A percentile compares a stretch with the other conserved stretches of the same genome.
These are phyloP conservation scores for Petrocephalus sullivani DNA, from an alignment of 2,797 vertebrate species.

Conservation along the genomic window DNA sequence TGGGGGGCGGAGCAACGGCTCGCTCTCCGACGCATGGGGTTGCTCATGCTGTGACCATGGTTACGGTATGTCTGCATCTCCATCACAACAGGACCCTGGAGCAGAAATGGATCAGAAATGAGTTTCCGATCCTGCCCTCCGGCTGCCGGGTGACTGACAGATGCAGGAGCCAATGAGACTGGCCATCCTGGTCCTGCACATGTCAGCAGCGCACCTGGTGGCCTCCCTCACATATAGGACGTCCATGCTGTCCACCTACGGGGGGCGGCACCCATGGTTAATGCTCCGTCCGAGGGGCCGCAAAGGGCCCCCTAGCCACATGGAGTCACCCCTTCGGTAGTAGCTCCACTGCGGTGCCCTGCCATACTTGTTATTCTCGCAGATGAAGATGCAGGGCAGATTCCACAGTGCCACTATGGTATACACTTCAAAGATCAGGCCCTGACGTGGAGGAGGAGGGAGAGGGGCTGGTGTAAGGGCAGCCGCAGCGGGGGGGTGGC, in stretches of 20 bases:
- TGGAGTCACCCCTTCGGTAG: conserved; percentile 87
- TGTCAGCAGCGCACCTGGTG: conserved; percentile 76
- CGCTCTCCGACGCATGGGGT: conserved; percentile 59
- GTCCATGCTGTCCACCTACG: conserved; percentile 89
- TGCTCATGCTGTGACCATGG: conserved; percentile 97
- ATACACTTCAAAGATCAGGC: conserved; percentile 93
- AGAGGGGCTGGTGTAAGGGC: neutral
- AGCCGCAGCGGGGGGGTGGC: neutral
- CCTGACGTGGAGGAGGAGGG: conserved; percentile 57
- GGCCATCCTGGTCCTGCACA: conserved; percentile 87
- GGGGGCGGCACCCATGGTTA: neutral
- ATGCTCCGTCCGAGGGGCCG: neutral
- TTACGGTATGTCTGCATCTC: conserved; percentile 95
- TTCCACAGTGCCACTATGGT: conserved; percentile 97
- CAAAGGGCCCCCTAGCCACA: conserved; percentile 63
- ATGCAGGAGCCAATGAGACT: conserved; percentile 27
- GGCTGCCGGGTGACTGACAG: neutral
- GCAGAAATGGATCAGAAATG: neutral
- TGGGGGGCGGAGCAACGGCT: neutral
- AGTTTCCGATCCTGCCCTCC: neutral
- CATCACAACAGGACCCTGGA: conserved; percentile 88
- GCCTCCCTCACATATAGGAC: conserved; percentile 87
- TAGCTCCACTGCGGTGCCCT: conserved; percentile 92
- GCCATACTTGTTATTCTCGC: conserved; percentile 92
- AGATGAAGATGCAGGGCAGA: conserved; percentile 85